phyloP scores from a whole-genome alignment of 2,797 vertebrate species.

The Chrysocyon brachyurus region DNA sequence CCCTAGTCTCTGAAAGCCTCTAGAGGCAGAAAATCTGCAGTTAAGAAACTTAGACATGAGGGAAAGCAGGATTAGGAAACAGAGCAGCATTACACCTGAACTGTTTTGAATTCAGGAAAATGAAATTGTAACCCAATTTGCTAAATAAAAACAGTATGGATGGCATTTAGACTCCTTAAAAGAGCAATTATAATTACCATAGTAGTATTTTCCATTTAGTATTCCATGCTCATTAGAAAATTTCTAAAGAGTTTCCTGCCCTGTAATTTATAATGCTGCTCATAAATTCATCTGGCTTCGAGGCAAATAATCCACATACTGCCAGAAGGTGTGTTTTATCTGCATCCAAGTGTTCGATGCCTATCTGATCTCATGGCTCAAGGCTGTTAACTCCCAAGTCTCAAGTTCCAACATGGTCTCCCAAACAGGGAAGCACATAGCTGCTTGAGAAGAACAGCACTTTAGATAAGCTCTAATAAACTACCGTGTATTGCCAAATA shows the following conservation, averaged over 20 bases:
- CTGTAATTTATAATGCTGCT: slow-evolving; percentile 51
- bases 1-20: background rate
- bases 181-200: background rate
- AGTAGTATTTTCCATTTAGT: background rate
- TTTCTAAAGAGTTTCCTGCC: slow-evolving; percentile 12
- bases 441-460: background rate
- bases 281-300: slow-evolving; percentile 10
- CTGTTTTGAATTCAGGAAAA: slow-evolving; percentile 20
- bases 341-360: background rate
- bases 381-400: background rate
- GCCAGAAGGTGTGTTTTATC: slow-evolving; percentile 35
- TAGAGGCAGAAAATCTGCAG: background rate
- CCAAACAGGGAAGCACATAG: background rate
- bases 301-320: background rate
- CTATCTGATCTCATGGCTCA: slow-evolving; percentile 12
- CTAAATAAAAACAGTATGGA: slow-evolving; percentile 12
- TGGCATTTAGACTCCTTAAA: background rate
- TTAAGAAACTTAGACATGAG: background rate
- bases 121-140: background rate
- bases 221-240: slow-evolving; percentile 18
- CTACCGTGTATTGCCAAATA: background rate
- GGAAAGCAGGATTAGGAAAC: background rate
- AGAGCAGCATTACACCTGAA: background rate
- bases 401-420: background rate
- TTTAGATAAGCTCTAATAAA: background rate